Evolutionary conservation across 2,113 vertebrate species (phyloP), one percentile per base, ranked within the genome.

Genomic region (Solea solea): DNA sequence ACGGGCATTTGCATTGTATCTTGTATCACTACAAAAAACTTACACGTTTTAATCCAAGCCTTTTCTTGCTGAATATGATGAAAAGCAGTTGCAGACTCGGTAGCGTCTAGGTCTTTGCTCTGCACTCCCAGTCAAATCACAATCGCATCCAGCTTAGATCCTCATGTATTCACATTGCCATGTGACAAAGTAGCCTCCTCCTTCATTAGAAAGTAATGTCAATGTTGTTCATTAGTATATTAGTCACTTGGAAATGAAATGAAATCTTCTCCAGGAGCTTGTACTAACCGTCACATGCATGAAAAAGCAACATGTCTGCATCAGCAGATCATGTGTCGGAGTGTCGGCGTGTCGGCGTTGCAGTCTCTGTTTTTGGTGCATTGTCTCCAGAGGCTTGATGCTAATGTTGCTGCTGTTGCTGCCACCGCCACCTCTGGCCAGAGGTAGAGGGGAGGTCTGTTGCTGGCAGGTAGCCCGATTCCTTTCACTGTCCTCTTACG

Each of bases 361-460:
- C 82, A 65, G 60, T 66, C 60, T 80, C 70, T 45, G 13, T 86
- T 67, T 76, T 65, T 84, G 71, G 64, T 42, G 82, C 84, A 79
- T 86, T 66, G 76, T 85, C 78, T 82, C 80, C 39, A 42, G 73
- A 76, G 75, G 72, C 64, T 74, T 13, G 68, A 76, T 63, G 71
- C 69, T 60, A 72, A 58, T 34, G 2, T 7, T 62, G 75, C 69
- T 59, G 60, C 25, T 60, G 46, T 50, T 34, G 59, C 44, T 48
- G 9, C 9, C 6, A 5, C 28, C 9, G 40, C 58, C n/a, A 45
- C 16, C 12, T 61, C 39, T 45, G 40, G 25, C 25, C 16, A 8
- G 27, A 54, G 27, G 40, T 9, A 65, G 44, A 64, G 21, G 8
- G 34, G 3, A 44, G 42, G 25, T 45, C 0, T 0, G 57, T 60